phyloP scores from a whole-genome alignment of 2,797 vertebrate genomes.

The Dendrocincla fuliginosa region DNA sequence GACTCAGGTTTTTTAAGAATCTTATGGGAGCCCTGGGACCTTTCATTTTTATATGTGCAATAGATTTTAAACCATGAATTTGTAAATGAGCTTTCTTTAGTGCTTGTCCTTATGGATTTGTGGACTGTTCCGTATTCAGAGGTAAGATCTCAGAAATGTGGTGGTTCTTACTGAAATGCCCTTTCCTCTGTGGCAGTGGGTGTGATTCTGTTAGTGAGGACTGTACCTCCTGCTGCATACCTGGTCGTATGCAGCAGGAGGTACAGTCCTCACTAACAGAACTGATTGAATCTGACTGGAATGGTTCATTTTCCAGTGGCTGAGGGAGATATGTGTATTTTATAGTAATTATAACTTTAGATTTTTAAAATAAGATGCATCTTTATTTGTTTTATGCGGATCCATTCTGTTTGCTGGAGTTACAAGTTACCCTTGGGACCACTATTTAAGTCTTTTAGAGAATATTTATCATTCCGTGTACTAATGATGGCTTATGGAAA shows the following conservation, averaged over 20 bases:
- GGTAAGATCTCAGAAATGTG: background rate
- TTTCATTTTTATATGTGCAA: background rate
- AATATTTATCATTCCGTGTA: constrained; percentile 15
- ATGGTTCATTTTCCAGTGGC: background rate
- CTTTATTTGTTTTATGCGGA: background rate
- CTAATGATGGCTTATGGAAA: background rate
- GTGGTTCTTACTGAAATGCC: background rate
- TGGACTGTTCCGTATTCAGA: background rate
- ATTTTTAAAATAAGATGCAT: background rate
- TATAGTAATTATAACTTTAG: background rate
- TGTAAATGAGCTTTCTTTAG: background rate
- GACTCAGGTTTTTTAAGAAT: background rate
- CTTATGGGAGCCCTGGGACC: background rate
- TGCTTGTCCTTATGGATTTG: background rate
- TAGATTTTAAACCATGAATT: background rate
- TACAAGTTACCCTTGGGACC: background rate
- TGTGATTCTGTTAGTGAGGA: background rate
- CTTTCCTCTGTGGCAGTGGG: background rate
- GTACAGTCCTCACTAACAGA: background rate
- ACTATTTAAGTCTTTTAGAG: background rate
- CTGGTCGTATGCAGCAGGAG: background rate
- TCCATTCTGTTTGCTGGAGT: background rate
- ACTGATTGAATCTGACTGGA: background rate
- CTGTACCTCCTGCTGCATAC: too few relatives aligned
- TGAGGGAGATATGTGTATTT: background rate